Conservation (phyloP, 2,113 vertebrate genomes). For the Leucosticte australis region DNA sequence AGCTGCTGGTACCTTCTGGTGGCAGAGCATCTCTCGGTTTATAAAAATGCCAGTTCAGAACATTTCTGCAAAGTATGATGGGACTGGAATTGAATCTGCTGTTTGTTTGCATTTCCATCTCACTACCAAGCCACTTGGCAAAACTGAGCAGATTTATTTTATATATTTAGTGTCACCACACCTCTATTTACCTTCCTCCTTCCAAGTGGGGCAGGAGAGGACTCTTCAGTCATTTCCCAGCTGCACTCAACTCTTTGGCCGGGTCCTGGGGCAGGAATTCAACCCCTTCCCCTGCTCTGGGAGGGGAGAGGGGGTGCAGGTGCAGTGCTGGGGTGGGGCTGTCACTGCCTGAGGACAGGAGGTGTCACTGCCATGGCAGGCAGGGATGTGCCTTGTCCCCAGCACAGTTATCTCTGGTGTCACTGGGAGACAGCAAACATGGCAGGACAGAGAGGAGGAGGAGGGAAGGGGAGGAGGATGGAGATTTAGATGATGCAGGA, state of each 20-base stretch:
- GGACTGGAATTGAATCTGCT: not conserved
- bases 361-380: not conserved
- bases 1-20: not conserved
- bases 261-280: not conserved
- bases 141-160: not conserved
- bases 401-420: not conserved
- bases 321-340: not conserved
- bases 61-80: not conserved
- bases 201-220: fast-evolving
- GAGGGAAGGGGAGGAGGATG: not conserved
- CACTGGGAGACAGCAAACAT: not conserved
- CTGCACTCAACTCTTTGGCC: not conserved
- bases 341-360: not conserved
- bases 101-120: not conserved
- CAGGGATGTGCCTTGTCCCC: not conserved
- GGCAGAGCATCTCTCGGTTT: not conserved
- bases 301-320: no score
- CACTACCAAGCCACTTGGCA: not conserved
- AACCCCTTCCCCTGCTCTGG: not conserved
- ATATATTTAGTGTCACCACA: not conserved
- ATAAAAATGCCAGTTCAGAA: not conserved
- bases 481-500: not conserved
- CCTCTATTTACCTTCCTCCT: not conserved
- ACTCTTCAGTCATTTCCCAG: not conserved
- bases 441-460: not conserved